Conservation (phyloP, 2,888 invertebrate genomes). For the Clunio marinus region DNA sequence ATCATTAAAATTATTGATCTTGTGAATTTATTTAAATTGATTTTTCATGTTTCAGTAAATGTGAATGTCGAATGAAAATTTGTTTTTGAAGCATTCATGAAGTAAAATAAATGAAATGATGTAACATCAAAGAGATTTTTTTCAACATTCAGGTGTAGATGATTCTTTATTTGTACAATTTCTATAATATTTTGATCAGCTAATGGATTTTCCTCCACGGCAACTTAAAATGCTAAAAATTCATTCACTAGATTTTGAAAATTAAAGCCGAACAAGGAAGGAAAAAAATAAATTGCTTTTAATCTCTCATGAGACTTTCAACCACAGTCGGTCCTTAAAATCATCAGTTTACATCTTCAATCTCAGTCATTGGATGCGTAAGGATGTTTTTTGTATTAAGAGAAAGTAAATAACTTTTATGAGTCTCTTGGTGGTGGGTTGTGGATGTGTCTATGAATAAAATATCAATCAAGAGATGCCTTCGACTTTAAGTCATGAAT, state of each 20-base stretch:
- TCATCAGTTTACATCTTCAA: not conserved
- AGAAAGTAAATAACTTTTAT: slow-evolving; percentile 39
- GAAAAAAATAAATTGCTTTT: slow-evolving; percentile 18
- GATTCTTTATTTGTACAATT: too few relatives aligned
- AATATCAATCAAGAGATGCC: slow-evolving; percentile 30
- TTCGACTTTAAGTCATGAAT: not conserved
- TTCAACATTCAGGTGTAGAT: too few relatives aligned
- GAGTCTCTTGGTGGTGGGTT: slow-evolving; percentile 18
- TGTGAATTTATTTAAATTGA: not conserved
- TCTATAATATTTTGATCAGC: too few relatives aligned
- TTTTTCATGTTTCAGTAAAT: too few relatives aligned
- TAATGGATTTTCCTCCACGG: too few relatives aligned
- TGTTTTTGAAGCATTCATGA: too few relatives aligned
- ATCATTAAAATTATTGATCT: not conserved
- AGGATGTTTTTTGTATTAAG: not conserved
- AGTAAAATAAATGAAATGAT: too few relatives aligned
- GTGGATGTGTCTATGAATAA: slow-evolving; percentile 38
- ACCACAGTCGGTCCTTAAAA: too few relatives aligned
- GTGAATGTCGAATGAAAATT: too few relatives aligned
- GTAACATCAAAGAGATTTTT: too few relatives aligned
- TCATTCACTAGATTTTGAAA: too few relatives aligned
- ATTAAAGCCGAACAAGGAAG: not conserved
- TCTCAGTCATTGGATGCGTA: not conserved
- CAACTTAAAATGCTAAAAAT: too few relatives aligned
- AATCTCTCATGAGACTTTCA: not conserved